Percentiles rank a stretch among this genome's conserved stretches.
Evolutionary conservation across 2,113 vertebrate genomes (phyloP).

Genomic region (Cochlearius cochlearius): DNA sequence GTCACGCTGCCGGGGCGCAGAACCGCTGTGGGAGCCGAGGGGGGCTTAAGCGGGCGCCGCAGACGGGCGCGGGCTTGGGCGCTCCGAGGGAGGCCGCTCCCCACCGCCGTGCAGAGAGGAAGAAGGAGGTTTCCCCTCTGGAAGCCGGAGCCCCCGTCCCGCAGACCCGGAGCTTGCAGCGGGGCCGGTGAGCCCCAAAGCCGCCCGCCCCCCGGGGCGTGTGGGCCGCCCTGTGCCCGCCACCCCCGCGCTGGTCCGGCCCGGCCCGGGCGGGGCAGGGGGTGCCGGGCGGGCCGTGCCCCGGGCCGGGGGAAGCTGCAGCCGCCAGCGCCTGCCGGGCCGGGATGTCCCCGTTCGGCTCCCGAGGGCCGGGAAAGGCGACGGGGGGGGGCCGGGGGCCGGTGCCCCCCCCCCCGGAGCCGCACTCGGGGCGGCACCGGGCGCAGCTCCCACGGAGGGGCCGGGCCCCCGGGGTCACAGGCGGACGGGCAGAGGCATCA

Average conservation of each 20-base stretch:
- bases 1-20: background rate
- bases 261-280: background rate
- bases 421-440: background rate
- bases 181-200: too few species aligned
- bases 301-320: background rate
- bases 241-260: too few species aligned
- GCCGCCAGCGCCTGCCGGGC: background rate
- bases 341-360: rapidly evolving
- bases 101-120: background rate
- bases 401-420: background rate
- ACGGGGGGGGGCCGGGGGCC: too few species aligned
- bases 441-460: background rate
- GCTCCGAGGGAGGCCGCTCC: background rate
- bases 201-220: too few species aligned
- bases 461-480: background rate
- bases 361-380: background rate
- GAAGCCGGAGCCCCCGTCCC: background rate
- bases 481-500: background rate
- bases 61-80: background rate
- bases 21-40: background rate
- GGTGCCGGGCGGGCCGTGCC: background rate
- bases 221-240: background rate
- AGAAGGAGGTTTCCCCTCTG: background rate
- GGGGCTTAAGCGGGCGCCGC: background rate
- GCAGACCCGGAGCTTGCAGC: background rate